Evolutionary conservation across 1,140 invertebrate genomes (phyloP), one percentile per base, ranked within the genome.

Genomic region (Heliconius eleuchia): DNA sequence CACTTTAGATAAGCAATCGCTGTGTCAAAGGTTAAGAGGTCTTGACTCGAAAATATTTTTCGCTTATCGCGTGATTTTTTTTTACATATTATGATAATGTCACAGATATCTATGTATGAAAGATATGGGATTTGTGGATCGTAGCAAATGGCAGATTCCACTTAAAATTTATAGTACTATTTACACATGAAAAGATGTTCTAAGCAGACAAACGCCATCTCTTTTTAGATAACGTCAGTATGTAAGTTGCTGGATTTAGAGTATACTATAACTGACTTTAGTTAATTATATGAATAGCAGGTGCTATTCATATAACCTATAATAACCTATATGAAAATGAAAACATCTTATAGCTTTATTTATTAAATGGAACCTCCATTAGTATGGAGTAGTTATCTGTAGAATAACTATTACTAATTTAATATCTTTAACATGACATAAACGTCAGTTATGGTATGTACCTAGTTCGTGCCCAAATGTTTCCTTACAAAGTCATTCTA

Each of bases 401-500:
- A 42, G 42, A 42, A 42, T 30, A 30, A 16, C 5, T n/a, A 42
- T 37, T 34, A 19, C n/a, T 72, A n/a, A 72, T 37, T 34, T 71
- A 0, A 71, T 23, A 71, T 39, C 4, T 71, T 71, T 19, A 37
- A 66, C 60, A 30, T 66, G 60, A 66, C 30, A 66, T 66, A 66
- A 66, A 66, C 27, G 27, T 13, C 55, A 66, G 27, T 30, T 66
- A 16, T 13, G 16, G 27, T 30, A 66, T 3, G 60, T 66, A 57
- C 5, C 19, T 27, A 66, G 27, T 30, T 66, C 23, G 60, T 66
- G 27, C 13, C 27, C 60, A 66, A 66, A 30, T 66, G 73, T 73
- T 79, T 74, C 72, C 72, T 74, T 80, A 80, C 79, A 72, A 76
- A 76, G 74, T 50, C 79, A 80, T 80, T 80, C 76, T 75, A 76